phyloP scores from a whole-genome alignment of 2,888 invertebrate species.

The Dendrolimus pini region DNA sequence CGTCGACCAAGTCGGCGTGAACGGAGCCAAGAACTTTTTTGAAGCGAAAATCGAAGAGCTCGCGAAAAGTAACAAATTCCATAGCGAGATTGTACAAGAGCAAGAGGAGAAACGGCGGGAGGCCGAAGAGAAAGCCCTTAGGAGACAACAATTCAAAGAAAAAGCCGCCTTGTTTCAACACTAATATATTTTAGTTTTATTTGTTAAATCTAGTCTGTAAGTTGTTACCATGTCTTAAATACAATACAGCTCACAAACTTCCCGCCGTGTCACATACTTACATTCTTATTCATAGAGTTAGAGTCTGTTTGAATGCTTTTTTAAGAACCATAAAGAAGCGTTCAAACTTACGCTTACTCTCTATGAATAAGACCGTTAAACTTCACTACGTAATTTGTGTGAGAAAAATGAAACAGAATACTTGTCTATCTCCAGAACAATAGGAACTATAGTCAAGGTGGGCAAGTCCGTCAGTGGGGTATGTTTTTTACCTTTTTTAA shows the following conservation, averaged over 20 bases:
- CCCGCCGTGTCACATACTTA: background rate
- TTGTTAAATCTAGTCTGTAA: conserved; percentile 62
- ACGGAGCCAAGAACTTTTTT: conserved; percentile 96
- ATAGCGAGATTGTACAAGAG: conserved; percentile 93
- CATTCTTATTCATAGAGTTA: background rate
- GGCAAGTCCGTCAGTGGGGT: too few relatives aligned
- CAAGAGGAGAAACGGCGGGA: conserved; percentile 91
- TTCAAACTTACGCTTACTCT: too few relatives aligned
- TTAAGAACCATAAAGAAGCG: too few relatives aligned
- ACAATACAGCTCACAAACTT: background rate
- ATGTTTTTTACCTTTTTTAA: too few relatives aligned
- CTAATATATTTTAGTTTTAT: conserved; percentile 28
- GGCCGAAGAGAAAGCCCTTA: conserved; percentile 88
- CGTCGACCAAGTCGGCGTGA: conserved; percentile 95
- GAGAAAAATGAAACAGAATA: too few relatives aligned
- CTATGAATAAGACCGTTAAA: too few relatives aligned
- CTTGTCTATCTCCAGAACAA: too few relatives aligned
- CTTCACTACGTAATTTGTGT: too few relatives aligned
- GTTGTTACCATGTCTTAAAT: conserved; percentile 65
- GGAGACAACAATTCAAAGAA: conserved; percentile 91
- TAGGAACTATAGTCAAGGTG: too few relatives aligned
- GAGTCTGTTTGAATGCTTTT: background rate
- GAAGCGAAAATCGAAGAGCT: conserved; percentile 96
- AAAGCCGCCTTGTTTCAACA: conserved; percentile 88
- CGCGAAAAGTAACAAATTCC: conserved; percentile 89